Base-by-base conservation (phyloP, 2,797 vertebrate genomes). In the Neosilurus hyrtlii region DNA sequence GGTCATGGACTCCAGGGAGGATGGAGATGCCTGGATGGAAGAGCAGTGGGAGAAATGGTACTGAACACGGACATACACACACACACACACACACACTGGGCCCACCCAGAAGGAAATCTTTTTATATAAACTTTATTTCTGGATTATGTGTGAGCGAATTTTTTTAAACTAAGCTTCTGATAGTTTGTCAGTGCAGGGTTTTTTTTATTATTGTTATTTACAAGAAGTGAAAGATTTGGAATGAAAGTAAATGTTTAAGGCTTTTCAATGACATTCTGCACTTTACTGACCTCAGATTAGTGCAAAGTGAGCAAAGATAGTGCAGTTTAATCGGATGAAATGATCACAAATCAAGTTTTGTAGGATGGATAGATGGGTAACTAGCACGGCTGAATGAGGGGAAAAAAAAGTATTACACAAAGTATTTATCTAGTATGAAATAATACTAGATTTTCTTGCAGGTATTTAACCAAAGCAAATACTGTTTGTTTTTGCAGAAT, bases 41-140 rank as follows among this genome's bases (percentile, higher is more conserved):
- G 89, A 90, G 71, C 89, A 90, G 85, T 90, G 89, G 89, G 87
- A 89, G 81, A 88, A 89, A 89, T 89, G 88, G 88, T 89, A 88
- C 79, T 71, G 72, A 70, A 71, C 24, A 79, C 49, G 65, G 62
- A 66, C 51, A 74, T 57, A 82, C 61, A 66, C 18, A 73, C 37
- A 63, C 43, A 54, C 24, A 30, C 72, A 57, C 54, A 80, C 24
- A 35, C 7, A 54, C 54, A 74, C 9, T 11, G 35, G 49, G 49
- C 61, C 26, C 30, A 78, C 59, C 37, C 49, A 8, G 52, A 72
- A 59, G 30, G 2, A n/a, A 70, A 20, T 16, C 15, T 30, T 74
- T 56, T 74, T 74, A 56, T 8, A 57, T 16, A 57, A n/a, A 43
- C 20, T 76, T 43, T 59, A 37, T 30, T 56, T 10, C 73, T 20